Conservation (phyloP, 2,888 invertebrate genomes). For the Pammene aurita region DNA sequence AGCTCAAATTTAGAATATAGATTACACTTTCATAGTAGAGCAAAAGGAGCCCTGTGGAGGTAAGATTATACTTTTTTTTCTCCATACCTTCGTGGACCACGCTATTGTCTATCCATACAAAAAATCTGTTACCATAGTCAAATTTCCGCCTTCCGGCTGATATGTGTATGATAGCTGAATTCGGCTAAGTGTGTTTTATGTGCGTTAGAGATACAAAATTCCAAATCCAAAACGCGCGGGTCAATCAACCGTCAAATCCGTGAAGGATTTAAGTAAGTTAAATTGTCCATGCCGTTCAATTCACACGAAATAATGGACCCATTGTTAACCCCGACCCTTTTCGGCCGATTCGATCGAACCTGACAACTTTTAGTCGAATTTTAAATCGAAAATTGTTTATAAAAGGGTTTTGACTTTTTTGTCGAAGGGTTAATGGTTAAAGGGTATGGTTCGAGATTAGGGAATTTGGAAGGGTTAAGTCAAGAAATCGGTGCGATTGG, state of each 20-base stretch:
- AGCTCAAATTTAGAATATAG: too few relatives aligned
- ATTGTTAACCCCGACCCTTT: constrained; percentile 57
- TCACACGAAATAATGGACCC: constrained; percentile 65
- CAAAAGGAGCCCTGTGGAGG: too few relatives aligned
- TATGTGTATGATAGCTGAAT: too few relatives aligned
- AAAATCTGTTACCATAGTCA: too few relatives aligned
- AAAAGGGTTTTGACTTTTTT: constrained; percentile 24
- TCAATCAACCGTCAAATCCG: constrained; percentile 45
- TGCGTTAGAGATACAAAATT: background rate
- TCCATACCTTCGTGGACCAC: too few relatives aligned
- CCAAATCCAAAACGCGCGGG: constrained; percentile 33
- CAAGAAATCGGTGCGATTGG: background rate
- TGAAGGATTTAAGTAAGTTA: constrained; percentile 63
- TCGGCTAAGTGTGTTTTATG: too few relatives aligned
- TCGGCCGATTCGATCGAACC: constrained; percentile 34
- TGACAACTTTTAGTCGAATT: constrained; percentile 35
- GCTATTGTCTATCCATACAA: too few relatives aligned
- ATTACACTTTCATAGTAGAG: too few relatives aligned
- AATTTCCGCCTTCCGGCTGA: too few relatives aligned
- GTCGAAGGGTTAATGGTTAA: constrained; percentile 10
- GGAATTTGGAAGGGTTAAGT: constrained; percentile 17
- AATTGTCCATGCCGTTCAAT: constrained; percentile 66
- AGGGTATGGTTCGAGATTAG: constrained; percentile 14
- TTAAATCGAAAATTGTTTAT: constrained; percentile 32
- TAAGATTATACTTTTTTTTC: too few relatives aligned